These are phyloP conservation scores for Aplodontia rufa DNA, from an alignment of 2,113 vertebrate genomes.

Conservation along the genomic window DNA sequence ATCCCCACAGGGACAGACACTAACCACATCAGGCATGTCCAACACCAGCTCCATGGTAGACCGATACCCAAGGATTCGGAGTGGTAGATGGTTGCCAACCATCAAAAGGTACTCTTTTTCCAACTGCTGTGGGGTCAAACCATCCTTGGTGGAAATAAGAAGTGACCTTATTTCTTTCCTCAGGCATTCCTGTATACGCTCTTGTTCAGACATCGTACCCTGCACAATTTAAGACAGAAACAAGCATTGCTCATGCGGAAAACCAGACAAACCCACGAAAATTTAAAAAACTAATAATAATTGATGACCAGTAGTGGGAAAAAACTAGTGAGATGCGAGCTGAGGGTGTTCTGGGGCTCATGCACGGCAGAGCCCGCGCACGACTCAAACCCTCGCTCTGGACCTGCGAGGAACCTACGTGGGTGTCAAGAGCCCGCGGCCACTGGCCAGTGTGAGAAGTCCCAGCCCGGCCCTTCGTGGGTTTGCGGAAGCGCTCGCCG, in stretches of 20 bases:
- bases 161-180: conserved; percentile 92
- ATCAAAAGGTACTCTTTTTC: conserved; percentile 88
- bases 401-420: not conserved
- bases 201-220: conserved; percentile 81
- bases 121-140: conserved; percentile 86
- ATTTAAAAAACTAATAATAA: not conserved
- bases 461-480: not conserved
- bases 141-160: conserved; percentile 89
- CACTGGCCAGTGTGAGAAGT: not conserved
- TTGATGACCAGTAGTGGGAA: not conserved
- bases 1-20: conserved; percentile 75
- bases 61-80: conserved; percentile 87
- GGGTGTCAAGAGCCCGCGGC: not conserved
- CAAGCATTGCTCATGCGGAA: rapidly evolving
- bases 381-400: not conserved
- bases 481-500: too few relatives aligned
- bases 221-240: not conserved
- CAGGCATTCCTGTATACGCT: conserved; percentile 82
- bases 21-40: conserved; percentile 92
- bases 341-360: not conserved
- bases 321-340: not conserved
- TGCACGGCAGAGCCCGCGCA: too few relatives aligned
- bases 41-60: conserved; percentile 89
- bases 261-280: not conserved
- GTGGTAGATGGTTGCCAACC: conserved; percentile 89